Evolutionary conservation across 2,797 vertebrate genomes (phyloP), one percentile per base, ranked within the genome.

Genomic region (Rousettus madagascariensis): DNA sequence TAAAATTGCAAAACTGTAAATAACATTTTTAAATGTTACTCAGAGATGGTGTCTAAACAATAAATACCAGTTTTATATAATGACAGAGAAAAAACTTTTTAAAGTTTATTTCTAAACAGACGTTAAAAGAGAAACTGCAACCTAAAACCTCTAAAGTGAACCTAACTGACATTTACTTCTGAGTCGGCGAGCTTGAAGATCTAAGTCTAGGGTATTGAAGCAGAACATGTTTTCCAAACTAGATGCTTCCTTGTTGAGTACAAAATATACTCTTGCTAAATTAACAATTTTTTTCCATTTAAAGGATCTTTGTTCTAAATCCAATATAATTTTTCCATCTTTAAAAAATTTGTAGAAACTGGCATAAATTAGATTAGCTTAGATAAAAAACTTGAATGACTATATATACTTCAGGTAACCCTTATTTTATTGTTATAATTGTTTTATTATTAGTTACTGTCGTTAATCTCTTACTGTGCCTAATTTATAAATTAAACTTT

Each of bases 101-200:
- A n/a, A 94, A 84, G 41, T 57, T 84, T 86, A 78, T 87, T 85
- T 92, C 66, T 91, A 49, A 82, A 89, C 61, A 80, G 61, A 74
- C 92, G 66, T 93, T 97, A 96, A 97, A 96, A 96, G 55, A 97
- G 78, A 92, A 95, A 91, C 63, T n/a, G 80, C 85, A 59, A 71
- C 91, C 68, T 87, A 41, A 94, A 94, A 95, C 46, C 71, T 49
- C 20, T 69, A 36, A 59, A 93, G 65, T 90, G 53, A 93, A 91
- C 66, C 28, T 33, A 30, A 57, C n/a, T 98, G 98, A 98, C 98
- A 98, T 98, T 98, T 98, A 96, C 83, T 95, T 79, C 93, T 75
- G 10, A 30, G 97, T 98, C 98, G 98, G 93, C 57, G 94, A 97
- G 90, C 91, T 71, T 91, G 16, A 69, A 82, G 87, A 71, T 90